These are phyloP conservation scores for Heliconius sara DNA, from an alignment of 2,888 invertebrate genomes.

Conservation along the genomic window DNA sequence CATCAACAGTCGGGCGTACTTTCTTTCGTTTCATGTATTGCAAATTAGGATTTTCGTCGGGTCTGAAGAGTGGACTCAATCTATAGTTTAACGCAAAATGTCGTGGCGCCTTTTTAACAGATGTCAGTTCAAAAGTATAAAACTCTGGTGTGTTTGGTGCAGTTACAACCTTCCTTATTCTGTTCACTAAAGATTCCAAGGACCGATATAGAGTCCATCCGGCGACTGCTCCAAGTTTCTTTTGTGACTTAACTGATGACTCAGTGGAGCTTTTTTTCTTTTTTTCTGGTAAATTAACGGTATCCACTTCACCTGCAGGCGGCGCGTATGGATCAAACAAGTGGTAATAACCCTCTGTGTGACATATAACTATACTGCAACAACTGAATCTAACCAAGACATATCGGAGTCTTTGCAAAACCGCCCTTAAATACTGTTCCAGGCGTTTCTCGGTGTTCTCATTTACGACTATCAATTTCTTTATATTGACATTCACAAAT, in stretches of 20 bases:
- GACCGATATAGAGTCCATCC: constrained; percentile 78
- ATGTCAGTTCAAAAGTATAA: constrained; percentile 84
- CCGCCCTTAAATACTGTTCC: constrained; percentile 77
- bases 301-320: constrained; percentile 56
- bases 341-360: constrained; percentile 82
- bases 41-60: constrained; percentile 71
- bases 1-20: constrained; percentile 68
- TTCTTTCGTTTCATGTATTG: constrained; percentile 66
- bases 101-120: constrained; percentile 81
- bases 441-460: constrained; percentile 71
- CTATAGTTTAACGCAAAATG: constrained; percentile 72
- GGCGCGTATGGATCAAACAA: constrained; percentile 86
- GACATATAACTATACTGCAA: constrained; percentile 83
- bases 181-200: constrained; percentile 63
- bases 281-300: constrained; percentile 28
- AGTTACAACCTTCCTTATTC: constrained; percentile 61
- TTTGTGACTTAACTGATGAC: constrained; percentile 39
- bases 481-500: constrained; percentile 85
- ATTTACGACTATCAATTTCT: constrained; percentile 80
- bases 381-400: constrained; percentile 84
- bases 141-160: constrained; percentile 68
- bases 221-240: constrained; percentile 59
- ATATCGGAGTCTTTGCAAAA: constrained; percentile 76
- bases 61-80: constrained; percentile 73
- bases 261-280: constrained; percentile 41